Base-by-base conservation (phyloP, 2,888 invertebrate genomes). In the Masnerella sp. region DNA sequence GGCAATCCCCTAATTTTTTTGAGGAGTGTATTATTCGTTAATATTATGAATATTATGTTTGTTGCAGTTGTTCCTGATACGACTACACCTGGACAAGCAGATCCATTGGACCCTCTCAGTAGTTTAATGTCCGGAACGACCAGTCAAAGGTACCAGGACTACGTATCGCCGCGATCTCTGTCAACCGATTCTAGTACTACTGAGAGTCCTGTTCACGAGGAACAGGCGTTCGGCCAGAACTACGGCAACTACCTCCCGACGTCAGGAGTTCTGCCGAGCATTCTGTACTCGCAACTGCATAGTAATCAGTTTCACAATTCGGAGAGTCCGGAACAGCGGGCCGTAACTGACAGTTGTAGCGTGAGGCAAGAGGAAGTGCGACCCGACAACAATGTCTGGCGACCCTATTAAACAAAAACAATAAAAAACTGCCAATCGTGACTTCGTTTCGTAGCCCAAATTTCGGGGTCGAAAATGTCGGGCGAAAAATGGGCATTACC, bases 131-230 rank as follows among this genome's bases (percentile, higher is more conserved):
- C 84, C 45, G 81, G 84, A 42, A 81, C 85, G 79, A 80, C 85
- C 12, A 81, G 75, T 18, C 87, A 86, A 70, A 83, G 86, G 81
- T 87, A 87, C 72, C 87, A 85, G 68, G 87, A 87, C 30, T 87
- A 87, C 80, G 85, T 87, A 2, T 87, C 87, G 0, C 94, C 95
- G 0, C 89, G 95, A 36, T 95, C 95, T 9, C 88, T 95, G 20
- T 94, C 94, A 79, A 95, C 95, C 85, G 93, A 93, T 83, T 95
- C 94, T 32, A 95, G 94, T 28, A 93, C 94, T 73, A 94, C 94
- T 2, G 94, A 95, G 83, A 94, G 94, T 30, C 94, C 94, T 1
- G 94, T 94, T 11, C 94, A 95, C 88, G 94, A 94, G 82, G 94
- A 94, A 82, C 94, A 94, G 82, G 78, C 83, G 76, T 85, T 87